Evolutionary conservation across 2,888 invertebrate genomes (phyloP).

Genomic region (Hemistola chrysoprasaria): DNA sequence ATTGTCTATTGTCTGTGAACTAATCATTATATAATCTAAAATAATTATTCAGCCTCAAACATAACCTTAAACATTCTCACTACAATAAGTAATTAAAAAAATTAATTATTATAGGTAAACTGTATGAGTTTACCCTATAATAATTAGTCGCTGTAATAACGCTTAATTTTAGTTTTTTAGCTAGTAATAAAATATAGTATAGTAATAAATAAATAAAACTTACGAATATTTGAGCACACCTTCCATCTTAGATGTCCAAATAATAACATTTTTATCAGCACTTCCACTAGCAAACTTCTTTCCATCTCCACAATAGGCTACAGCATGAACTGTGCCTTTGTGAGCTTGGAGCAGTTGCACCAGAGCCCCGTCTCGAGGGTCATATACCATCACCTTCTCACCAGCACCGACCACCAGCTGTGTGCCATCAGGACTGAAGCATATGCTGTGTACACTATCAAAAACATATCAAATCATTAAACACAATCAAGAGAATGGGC

Average conservation of each 20-base stretch:
- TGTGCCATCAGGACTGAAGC: slow-evolving; percentile 97
- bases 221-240: slow-evolving; percentile 97
- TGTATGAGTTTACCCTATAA: no score
- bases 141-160: background rate
- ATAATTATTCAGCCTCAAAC: no score
- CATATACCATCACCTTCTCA: slow-evolving; percentile 96
- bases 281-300: slow-evolving; percentile 98
- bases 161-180: background rate
- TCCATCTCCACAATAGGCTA: slow-evolving; percentile 96
- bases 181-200: background rate
- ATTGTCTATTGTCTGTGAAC: no score
- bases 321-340: slow-evolving; percentile 95
- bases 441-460: slow-evolving; percentile 94
- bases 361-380: slow-evolving; percentile 93
- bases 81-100: no score
- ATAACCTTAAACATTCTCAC: no score
- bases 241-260: slow-evolving; percentile 98
- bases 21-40: no score
- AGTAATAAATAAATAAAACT: slow-evolving; percentile 58
- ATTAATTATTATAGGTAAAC: no score
- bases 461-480: no score
- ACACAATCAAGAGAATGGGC: slow-evolving; percentile 4
- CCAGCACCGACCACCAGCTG: slow-evolving; percentile 97
- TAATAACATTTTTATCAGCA: slow-evolving; percentile 98
- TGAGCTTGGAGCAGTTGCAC: slow-evolving; percentile 97